Evolutionary conservation across 2,888 invertebrate species (phyloP), one percentile per base, ranked within the genome.

Genomic region (Campaea margaritaria): DNA sequence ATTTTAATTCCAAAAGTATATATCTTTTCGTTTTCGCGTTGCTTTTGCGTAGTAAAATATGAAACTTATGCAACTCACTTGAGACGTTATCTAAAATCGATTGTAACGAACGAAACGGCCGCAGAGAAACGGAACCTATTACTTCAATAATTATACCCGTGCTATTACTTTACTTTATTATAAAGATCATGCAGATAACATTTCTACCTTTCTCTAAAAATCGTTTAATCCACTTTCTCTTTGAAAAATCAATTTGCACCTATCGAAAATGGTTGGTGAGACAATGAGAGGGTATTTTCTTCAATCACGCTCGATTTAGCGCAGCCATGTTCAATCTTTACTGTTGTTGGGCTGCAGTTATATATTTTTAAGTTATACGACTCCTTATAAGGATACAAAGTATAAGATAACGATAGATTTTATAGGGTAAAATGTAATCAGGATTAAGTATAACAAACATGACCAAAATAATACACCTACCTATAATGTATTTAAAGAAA

Each of bases 201-300:
- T 61, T 57, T 59, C 57, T 51, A 58, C 76, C 82, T 81, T 83
- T 84, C 81, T 75, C 81, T 72, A 61, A 64, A 66, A 70, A 50
- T 63, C 53, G 61, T 76, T 78, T 80, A 79, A 67, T 78, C 76
- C 69, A 83, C 85, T 86, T 86, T 87, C 85, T 76, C 80, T 72
- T 75, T 73, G 71, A 81, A 82, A 85, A 83, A 85, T 81, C 85
- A 74, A 85, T 85, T 83, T 82, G 80, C 79, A 75, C 68, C 68
- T 67, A 81, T 79, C 76, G 64, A 62, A 70, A 64, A 62, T 67
- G 64, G 69, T 64, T 60, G 57, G 64, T 64, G 69, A 79, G 74
- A 84, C 84, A 83, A 85, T 82, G 78, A 78, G 73, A 76, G 70
- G 72, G 78, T 73, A 75, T 78, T 76, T 75, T 76, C 73, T 72